These are phyloP conservation scores for Plecotus auritus DNA, from an alignment of 2,113 vertebrate species.

Conservation along the genomic window DNA sequence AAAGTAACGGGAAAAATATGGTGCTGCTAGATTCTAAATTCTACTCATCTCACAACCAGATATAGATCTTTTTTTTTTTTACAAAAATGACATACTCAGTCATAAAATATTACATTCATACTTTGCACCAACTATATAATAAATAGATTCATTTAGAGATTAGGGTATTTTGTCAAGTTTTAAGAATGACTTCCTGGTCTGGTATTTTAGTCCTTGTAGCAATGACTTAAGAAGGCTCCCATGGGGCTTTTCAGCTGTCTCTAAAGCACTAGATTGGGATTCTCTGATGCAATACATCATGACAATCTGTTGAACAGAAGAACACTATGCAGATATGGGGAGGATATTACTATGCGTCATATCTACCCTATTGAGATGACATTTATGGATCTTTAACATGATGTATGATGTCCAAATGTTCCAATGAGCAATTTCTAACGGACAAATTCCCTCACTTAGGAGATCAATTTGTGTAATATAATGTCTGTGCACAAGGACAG, in stretches of 20 bases:
- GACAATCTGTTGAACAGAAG: conserved; percentile 23
- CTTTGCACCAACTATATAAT: neutral
- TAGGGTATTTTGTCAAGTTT: conserved; percentile 38
- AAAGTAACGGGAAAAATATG: conserved; percentile 10
- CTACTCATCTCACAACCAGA: neutral
- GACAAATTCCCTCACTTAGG: conserved; percentile 65
- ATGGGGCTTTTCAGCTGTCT: conserved; percentile 22
- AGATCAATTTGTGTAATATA: conserved; percentile 59
- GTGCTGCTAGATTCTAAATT: conserved; percentile 21
- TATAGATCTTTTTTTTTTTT: conserved; percentile 21
- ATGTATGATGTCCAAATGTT: conserved; percentile 71
- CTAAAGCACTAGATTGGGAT: neutral
- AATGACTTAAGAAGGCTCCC: conserved; percentile 41
- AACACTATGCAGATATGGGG: conserved; percentile 50
- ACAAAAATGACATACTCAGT: neutral
- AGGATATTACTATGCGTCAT: conserved; percentile 57
- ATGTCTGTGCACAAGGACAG: conserved; percentile 65
- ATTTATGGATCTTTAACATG: conserved; percentile 76
- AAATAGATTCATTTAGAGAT: conserved; percentile 36
- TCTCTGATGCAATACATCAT: conserved; percentile 12
- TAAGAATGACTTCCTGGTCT: conserved; percentile 42
- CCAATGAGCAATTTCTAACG: conserved; percentile 67
- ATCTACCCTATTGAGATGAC: conserved; percentile 52
- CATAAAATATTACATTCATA: conserved; percentile 9
- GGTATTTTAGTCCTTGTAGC: conserved; percentile 58